These are phyloP conservation scores for Chalcis sispes DNA, from an alignment of 2,888 invertebrate genomes.

Conservation along the genomic window DNA sequence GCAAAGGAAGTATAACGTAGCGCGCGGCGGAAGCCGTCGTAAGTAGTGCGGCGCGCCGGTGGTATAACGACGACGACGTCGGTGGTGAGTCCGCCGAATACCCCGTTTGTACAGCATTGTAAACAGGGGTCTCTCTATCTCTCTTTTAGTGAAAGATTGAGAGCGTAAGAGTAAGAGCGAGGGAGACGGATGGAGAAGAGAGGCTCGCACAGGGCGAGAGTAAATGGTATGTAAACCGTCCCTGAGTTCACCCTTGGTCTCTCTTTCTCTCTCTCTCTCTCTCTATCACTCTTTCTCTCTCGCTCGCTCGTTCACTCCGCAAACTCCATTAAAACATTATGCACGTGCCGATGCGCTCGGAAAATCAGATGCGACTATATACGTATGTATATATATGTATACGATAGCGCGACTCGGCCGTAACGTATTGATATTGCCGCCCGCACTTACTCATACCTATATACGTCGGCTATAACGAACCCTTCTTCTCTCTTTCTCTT, in stretches of 20 bases:
- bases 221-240: slow-evolving; percentile 76
- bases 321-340: slow-evolving; percentile 77
- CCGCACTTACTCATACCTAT: slow-evolving; percentile 25
- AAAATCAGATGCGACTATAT: slow-evolving; percentile 71
- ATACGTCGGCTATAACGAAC: not conserved
- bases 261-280: slow-evolving; percentile 66
- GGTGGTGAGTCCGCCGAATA: slow-evolving; percentile 54
- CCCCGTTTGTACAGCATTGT: slow-evolving; percentile 73
- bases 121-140: slow-evolving; percentile 65
- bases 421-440: slow-evolving; percentile 53
- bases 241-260: slow-evolving; percentile 68
- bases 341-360: slow-evolving; percentile 76
- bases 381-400: not conserved
- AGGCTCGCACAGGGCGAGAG: slow-evolving; percentile 70
- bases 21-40: slow-evolving; percentile 47
- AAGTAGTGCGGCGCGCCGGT: slow-evolving; percentile 65
- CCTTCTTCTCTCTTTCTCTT: not conserved
- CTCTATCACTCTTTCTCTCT: slow-evolving; percentile 60
- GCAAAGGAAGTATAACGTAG: slow-evolving; percentile 11
- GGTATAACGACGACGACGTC: no score
- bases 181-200: slow-evolving; percentile 18
- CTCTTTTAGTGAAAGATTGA: slow-evolving; percentile 49
- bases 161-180: slow-evolving; percentile 10
- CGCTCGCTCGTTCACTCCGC: slow-evolving; percentile 66
- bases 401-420: slow-evolving; percentile 13